A percentile compares a stretch with the other conserved stretches of the same genome.
Conservation (phyloP, 2,888 invertebrate genomes). For the Eupithecia pulchellata region DNA sequence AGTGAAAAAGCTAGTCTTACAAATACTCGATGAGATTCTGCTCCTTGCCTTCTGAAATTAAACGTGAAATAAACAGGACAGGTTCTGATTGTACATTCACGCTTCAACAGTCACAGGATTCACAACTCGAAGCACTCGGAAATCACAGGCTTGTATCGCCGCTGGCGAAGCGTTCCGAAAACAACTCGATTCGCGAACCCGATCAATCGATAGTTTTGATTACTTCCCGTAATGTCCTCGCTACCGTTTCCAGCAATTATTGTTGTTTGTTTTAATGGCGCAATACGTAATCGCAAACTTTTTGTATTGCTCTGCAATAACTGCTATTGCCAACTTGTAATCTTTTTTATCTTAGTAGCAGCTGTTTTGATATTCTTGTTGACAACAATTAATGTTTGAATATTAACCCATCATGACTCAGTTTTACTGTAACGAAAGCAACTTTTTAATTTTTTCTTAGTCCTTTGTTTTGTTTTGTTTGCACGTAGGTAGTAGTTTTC, state of each 20-base stretch:
- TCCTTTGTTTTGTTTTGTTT: not conserved
- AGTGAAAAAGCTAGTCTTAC: not conserved
- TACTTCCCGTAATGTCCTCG: conserved; percentile 64
- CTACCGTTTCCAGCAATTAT: conserved; percentile 45
- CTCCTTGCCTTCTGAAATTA: not conserved
- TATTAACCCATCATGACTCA: not conserved
- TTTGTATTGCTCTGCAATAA: conserved; percentile 31
- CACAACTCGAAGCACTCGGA: conserved; percentile 10
- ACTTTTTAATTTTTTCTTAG: not conserved
- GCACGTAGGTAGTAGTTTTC: not conserved
- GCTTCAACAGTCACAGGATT: not conserved
- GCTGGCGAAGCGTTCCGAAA: conserved; percentile 49
- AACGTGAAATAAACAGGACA: not conserved
- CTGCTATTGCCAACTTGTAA: conserved; percentile 25
- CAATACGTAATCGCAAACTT: conserved; percentile 27
- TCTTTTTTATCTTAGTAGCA: not conserved
- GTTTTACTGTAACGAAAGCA: not conserved
- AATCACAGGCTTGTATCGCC: conserved; percentile 25
- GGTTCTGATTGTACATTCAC: not conserved
- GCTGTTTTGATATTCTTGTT: conserved; percentile 2
- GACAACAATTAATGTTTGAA: not conserved
- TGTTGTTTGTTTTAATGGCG: conserved; percentile 44
- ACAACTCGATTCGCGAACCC: conserved; percentile 68
- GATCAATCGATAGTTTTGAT: conserved; percentile 74
- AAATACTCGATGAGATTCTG: not conserved